phyloP scores from a whole-genome alignment of 2,797 vertebrate species.

The Anguilla megastoma region DNA sequence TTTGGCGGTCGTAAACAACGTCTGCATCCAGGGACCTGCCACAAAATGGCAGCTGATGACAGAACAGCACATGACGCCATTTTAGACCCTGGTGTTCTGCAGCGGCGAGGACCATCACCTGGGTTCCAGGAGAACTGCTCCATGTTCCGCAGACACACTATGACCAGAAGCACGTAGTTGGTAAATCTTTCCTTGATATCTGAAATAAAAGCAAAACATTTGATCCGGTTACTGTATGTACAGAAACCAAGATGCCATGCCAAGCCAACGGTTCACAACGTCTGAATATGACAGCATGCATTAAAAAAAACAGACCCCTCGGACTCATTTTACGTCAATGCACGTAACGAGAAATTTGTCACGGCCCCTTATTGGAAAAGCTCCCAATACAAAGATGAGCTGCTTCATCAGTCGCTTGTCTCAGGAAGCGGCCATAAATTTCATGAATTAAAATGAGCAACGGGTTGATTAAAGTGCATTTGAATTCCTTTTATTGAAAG shows the following conservation, averaged over 20 bases:
- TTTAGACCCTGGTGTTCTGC: not conserved
- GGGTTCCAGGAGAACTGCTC: constrained; percentile 98
- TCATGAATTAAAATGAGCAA: constrained; percentile 31
- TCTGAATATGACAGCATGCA: not conserved
- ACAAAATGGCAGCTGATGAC: not conserved
- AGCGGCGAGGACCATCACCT: constrained; percentile 67
- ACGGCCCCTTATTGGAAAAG: not conserved
- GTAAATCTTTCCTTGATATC: constrained; percentile 98
- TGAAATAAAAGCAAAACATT: constrained; percentile 55
- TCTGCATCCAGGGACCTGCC: not conserved
- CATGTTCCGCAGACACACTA: constrained; percentile 97
- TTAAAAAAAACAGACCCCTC: not conserved
- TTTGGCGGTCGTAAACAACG: not conserved
- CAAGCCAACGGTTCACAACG: not conserved
- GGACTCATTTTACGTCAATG: not conserved
- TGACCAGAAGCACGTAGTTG: constrained; percentile 89
- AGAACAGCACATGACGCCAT: not conserved
- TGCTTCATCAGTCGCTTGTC: constrained; percentile 22
- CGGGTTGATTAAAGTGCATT: constrained; percentile 50
- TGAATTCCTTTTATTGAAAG: constrained; percentile 38
- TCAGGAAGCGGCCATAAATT: constrained; percentile 29
- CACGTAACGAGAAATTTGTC: not conserved
- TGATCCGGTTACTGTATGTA: not conserved
- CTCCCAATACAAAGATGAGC: not conserved
- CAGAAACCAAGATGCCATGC: not conserved